Evolutionary conservation across 2,888 invertebrate species (phyloP).

Genomic region (Gordius sp.): DNA sequence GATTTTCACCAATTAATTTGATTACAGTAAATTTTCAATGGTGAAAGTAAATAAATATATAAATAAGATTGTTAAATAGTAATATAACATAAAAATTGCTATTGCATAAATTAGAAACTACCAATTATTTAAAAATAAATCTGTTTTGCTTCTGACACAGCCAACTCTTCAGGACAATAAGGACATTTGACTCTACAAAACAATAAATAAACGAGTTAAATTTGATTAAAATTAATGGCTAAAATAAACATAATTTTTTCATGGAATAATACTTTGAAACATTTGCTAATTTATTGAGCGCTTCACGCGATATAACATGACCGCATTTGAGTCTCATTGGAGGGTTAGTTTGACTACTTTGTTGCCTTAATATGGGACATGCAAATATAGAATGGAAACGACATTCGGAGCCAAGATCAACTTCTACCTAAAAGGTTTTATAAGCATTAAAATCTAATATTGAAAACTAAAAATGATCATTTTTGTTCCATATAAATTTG

Average conservation of each 20-base stretch:
- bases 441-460: neutral
- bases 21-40: no score
- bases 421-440: constrained; percentile 60
- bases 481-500: constrained; percentile 11
- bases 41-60: no score
- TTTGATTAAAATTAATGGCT: neutral
- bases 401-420: constrained; percentile 62
- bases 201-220: constrained; percentile 16
- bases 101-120: neutral
- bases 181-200: constrained; percentile 54
- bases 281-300: constrained; percentile 68
- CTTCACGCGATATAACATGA: constrained; percentile 88
- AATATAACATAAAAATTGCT: neutral
- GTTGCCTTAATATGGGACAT: constrained; percentile 85
- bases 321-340: constrained; percentile 88
- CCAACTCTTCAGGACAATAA: constrained; percentile 88
- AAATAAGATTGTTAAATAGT: neutral
- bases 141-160: constrained; percentile 61
- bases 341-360: constrained; percentile 76
- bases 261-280: constrained; percentile 49
- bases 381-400: constrained; percentile 92
- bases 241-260: neutral
- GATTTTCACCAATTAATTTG: no score
- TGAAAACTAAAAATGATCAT: neutral
- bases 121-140: constrained; percentile 49